These are phyloP conservation scores for Eudyptes chrysolophus DNA, from an alignment of 2,113 vertebrate species.

Conservation along the genomic window DNA sequence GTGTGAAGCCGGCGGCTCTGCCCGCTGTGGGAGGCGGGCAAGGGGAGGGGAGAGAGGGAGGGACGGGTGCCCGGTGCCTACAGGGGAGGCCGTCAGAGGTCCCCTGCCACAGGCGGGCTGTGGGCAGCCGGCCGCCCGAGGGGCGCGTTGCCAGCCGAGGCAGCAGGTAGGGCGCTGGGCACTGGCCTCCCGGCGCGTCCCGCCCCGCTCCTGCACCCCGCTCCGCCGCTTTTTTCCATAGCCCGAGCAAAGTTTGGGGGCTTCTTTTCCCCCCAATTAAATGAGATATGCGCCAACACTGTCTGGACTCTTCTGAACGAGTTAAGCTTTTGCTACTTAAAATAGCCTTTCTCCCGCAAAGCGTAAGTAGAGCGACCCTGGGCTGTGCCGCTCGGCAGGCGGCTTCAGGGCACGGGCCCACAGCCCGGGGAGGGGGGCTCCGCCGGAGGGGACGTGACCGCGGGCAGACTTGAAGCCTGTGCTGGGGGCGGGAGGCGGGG, in stretches of 20 bases:
- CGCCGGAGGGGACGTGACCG: not conserved
- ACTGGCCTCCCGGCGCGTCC: not conserved
- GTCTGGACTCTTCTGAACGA: not conserved
- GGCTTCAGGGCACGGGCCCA: not conserved
- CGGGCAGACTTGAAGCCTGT: not conserved
- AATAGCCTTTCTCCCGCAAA: not conserved
- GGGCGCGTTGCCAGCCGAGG: not conserved
- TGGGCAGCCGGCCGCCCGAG: not conserved
- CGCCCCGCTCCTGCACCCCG: not conserved
- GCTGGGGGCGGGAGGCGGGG: not conserved
- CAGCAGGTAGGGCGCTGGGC: not conserved
- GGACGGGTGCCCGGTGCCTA: constrained; percentile 47
- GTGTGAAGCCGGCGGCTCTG: not conserved
- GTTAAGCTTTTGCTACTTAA: not conserved
- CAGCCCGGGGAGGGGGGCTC: not conserved
- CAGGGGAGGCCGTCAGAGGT: constrained; percentile 42
- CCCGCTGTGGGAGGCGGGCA: not conserved
- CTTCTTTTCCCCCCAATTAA: not conserved
- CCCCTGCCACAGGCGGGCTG: constrained; percentile 6
- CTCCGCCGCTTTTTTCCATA: not conserved
- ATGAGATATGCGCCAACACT: not conserved
- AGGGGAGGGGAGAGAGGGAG: constrained; percentile 35
- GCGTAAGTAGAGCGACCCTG: not conserved
- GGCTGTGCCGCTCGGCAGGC: not conserved
- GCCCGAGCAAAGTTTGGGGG: not conserved